Evolutionary conservation across 2,113 vertebrate species (phyloP).

Genomic region (Xiphias gladius): DNA sequence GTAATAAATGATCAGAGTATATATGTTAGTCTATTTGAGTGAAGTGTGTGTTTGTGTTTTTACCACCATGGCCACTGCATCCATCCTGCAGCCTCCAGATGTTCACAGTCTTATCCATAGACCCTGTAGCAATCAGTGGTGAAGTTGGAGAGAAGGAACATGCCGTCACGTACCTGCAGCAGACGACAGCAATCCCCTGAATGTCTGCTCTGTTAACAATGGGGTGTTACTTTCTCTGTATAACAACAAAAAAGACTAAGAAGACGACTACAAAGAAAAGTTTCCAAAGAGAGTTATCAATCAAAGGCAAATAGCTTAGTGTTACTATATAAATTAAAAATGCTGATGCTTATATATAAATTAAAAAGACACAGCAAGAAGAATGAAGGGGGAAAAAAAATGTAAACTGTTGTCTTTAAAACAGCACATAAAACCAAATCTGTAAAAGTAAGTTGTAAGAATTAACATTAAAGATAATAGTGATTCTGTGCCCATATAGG

Average conservation of each 20-base stretch:
- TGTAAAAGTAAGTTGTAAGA: not conserved
- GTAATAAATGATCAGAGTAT: not conserved
- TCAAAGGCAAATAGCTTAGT: not conserved
- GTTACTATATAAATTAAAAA: not conserved
- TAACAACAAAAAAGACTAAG: not conserved
- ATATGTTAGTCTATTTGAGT: not conserved
- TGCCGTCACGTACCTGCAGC: constrained; percentile 93
- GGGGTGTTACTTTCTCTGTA: not conserved
- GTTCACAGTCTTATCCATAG: constrained; percentile 97
- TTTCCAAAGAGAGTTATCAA: not conserved
- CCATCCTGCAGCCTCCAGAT: constrained; percentile 91
- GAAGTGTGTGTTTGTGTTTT: constrained; percentile 13
- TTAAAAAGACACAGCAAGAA: not conserved
- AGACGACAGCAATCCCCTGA: constrained; percentile 3
- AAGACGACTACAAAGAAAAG: too few species aligned
- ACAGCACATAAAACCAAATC: not conserved
- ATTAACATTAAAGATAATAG: not conserved
- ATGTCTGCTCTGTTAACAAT: not conserved
- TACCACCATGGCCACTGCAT: constrained; percentile 79
- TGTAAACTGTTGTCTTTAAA: not conserved
- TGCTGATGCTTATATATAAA: not conserved
- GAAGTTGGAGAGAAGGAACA: constrained; percentile 90
- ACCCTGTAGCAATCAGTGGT: constrained; percentile 93
- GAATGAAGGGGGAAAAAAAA: not conserved
- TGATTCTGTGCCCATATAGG: not conserved